These are phyloP conservation scores for Alaudala cheleensis DNA, from an alignment of 2,113 vertebrate species.

Conservation along the genomic window DNA sequence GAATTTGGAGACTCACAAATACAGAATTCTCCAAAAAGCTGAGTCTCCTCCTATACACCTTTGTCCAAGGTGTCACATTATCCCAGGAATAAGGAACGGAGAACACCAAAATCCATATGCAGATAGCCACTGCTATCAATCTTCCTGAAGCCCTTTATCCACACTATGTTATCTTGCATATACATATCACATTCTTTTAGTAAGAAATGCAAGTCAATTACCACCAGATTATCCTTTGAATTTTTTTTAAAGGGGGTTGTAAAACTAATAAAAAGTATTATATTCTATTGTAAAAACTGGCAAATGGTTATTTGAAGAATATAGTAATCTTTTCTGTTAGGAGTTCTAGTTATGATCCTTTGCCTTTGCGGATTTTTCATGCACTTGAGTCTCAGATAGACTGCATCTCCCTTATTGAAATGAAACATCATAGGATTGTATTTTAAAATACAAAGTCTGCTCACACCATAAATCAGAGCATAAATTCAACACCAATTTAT, in stretches of 20 bases:
- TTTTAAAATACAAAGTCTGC: neutral
- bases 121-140: neutral
- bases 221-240: neutral
- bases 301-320: neutral
- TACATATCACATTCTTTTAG: neutral
- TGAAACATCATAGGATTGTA: neutral
- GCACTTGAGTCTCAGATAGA: neutral
- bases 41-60: neutral
- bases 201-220: neutral
- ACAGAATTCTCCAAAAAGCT: neutral
- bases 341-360: neutral
- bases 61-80: neutral
- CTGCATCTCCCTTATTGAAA: neutral
- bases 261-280: neutral
- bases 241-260: fast-evolving
- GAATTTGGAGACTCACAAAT: neutral
- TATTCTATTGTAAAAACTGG: neutral
- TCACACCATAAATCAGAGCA: neutral
- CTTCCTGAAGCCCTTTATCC: neutral
- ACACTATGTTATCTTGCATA: neutral
- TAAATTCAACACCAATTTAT: neutral
- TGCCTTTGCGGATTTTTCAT: neutral
- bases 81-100: neutral
- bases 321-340: neutral
- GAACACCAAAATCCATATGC: neutral